Evolutionary conservation across 2,113 vertebrate species (phyloP).

Genomic region (Spermophilus dauricus): DNA sequence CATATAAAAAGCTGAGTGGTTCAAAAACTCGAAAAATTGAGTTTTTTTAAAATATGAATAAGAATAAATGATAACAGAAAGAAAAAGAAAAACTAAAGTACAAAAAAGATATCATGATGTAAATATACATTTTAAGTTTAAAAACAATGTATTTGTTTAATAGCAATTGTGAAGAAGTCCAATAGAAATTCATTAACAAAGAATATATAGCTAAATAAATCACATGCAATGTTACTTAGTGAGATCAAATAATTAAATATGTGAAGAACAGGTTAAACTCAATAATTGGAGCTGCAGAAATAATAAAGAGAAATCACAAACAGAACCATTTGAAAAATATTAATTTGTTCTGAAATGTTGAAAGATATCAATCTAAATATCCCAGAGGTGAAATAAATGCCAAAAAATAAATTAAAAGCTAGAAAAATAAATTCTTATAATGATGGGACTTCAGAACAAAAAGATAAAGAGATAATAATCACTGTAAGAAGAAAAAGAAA

Average conservation of each 20-base stretch:
- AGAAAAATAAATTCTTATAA: neutral
- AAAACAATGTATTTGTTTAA: neutral
- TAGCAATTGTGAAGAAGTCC: neutral
- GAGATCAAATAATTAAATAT: neutral
- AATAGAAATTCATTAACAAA: neutral
- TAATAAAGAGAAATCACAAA: neutral
- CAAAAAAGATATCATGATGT: neutral
- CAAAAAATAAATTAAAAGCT: neutral
- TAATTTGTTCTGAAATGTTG: neutral
- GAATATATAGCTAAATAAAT: neutral
- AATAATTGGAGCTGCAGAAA: neutral
- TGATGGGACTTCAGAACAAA: neutral
- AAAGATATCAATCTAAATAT: neutral
- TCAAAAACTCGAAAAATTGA: neutral
- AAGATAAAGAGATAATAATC: neutral
- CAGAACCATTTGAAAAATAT: neutral
- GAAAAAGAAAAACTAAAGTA: neutral
- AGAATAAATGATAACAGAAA: neutral
- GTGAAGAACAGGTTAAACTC: neutral
- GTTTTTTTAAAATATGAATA: neutral
- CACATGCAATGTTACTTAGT: neutral
- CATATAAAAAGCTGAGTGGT: neutral
- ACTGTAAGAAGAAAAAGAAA: neutral
- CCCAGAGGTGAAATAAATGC: neutral
- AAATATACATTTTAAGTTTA: neutral